Base-by-base conservation (phyloP, 2,113 vertebrate genomes). In the Sinocyclocheilus rhinocerous region DNA sequence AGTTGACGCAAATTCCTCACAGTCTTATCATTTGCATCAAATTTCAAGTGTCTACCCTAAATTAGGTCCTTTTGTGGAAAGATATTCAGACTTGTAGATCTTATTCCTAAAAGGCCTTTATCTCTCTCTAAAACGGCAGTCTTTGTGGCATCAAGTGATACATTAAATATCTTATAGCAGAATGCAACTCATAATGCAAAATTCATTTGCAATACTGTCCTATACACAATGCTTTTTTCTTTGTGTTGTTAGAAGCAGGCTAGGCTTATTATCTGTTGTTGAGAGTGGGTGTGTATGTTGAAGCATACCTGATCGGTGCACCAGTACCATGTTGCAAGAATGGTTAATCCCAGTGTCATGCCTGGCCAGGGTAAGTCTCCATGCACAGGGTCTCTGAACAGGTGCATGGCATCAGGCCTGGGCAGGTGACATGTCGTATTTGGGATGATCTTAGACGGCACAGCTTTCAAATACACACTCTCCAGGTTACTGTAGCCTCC, bases 351-450 rank as follows among this genome's bases (percentile, higher is more conserved):
- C 0, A 98, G 95, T 8, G 96, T 97, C 98, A 99, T 99, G 87
- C 97, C 97, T 0, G 98, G 95, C 97, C 98, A 98, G 1, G 97
- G 97, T 69, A 98, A 94, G 90, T 98, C 97, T 84, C 96, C 97
- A 0, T 94, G 94, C 87, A 93, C 82, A 0, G 96, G 95, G 33
- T 97, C 96, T 88, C 95, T 91, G 92, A 99, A 98, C 86, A 98
- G 95, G 92, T 98, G 98, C 97, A 96, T 96, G 69, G 97, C 97
- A 2, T 97, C 97, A 0, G 87, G 59, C 0, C 97, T 95, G 0
- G 98, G 97, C 88, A 98, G 90, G 92, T 99, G 98, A 91, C 97
- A 99, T 57, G 96, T 96, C 0, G 96, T 95, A 93, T 96, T 99
- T 88, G 97, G 95, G 45, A 98, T 94, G 15, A 94, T 96, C 92